Evolutionary conservation across 2,888 invertebrate genomes (phyloP), one percentile per base, ranked within the genome.

Genomic region (Drosophila falleni): DNA sequence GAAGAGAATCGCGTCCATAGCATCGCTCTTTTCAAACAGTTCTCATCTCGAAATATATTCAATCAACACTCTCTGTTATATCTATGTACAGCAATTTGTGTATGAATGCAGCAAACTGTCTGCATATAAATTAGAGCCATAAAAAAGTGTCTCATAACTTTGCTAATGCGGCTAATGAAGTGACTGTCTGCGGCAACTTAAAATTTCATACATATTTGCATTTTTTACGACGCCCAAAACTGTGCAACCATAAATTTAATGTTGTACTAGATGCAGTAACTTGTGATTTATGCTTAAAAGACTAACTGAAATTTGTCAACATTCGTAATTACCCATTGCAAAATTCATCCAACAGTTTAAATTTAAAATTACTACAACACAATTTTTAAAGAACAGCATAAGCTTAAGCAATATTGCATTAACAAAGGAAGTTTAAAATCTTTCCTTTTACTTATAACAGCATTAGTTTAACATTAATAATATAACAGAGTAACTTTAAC

Each of bases 91-190:
- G 41, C 73, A 82, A 82, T 80, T 88, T 86, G 80, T 75, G 26
- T 19, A 46, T 54, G 71, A 26, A 26, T 31, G 19, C 26, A 49
- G 33, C 42, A 35, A 63, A 49, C 63, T 56, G 69, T 75, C 71
- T 78, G 81, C 81, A 87, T 74, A 73, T 71, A 78, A 81, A 81
- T 78, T 58, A 74, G 53, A 47, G 15, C 5, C 11, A 19, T 44
- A 47, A 44, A 39, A 74, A 75, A 53, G 8, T 42, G 41, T 60
- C 56, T 53, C 61, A 50, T 33, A 85, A 73, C 66, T 87, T 74
- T 70, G 13, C 71, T 72, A 81, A 83, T 65, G 68, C 60, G 46
- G 33, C 70, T 72, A 77, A 79, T 87, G 72, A 87, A 81, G 68
- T 70, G 63, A 64, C 53, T 68, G 64, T 67, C 68, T 61, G 61